A percentile compares a stretch with the other conserved stretches of the same genome.
These are phyloP conservation scores for Herpetotheres cachinnans DNA, from an alignment of 2,113 vertebrate species.

Conservation along the genomic window DNA sequence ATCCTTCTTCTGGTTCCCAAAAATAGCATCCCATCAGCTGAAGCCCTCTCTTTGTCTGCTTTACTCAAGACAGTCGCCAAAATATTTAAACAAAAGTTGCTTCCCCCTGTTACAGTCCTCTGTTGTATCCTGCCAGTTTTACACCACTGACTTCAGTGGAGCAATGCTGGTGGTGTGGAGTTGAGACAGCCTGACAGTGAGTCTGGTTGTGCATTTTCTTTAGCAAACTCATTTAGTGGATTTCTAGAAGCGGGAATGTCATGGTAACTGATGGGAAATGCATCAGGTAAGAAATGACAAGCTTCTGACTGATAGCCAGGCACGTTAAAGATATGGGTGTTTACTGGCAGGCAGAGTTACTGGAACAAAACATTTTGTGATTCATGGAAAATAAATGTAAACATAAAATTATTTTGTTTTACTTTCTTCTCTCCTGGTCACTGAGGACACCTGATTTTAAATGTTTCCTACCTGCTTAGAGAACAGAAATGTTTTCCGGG, in stretches of 20 bases:
- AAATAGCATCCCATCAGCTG: neutral
- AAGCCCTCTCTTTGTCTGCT: neutral
- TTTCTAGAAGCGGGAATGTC: neutral
- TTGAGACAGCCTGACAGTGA: neutral
- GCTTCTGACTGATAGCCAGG: conserved; percentile 24
- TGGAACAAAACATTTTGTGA: neutral
- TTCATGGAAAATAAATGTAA: conserved; percentile 30
- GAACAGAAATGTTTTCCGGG: neutral
- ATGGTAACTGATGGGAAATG: conserved; percentile 22
- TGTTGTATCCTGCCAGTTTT: neutral
- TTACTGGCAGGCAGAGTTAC: neutral
- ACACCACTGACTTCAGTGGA: neutral
- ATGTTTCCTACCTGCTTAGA: neutral
- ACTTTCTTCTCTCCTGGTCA: neutral
- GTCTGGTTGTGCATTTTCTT: neutral
- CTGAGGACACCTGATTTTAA: neutral
- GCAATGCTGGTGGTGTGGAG: neutral
- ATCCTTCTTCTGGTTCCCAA: neutral
- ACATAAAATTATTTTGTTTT: neutral
- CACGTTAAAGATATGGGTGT: neutral
- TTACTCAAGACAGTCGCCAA: neutral
- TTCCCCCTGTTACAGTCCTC: neutral
- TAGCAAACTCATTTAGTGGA: neutral
- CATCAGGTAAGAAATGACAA: conserved; percentile 23
- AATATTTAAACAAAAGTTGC: neutral